These are phyloP conservation scores for Limenitis camilla DNA, from an alignment of 2,888 invertebrate genomes.

Conservation along the genomic window DNA sequence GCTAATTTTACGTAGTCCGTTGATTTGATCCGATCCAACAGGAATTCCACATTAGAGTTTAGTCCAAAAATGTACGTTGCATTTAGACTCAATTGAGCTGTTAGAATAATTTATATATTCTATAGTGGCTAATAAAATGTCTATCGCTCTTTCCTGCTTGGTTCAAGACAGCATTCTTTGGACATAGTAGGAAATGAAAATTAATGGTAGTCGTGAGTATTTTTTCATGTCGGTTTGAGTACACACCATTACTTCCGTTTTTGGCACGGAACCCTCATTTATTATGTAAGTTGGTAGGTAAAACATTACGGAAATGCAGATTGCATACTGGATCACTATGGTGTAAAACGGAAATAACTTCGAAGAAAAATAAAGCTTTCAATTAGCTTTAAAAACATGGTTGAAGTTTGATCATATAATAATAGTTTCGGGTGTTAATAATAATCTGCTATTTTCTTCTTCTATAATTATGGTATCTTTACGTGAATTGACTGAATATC, in stretches of 20 bases:
- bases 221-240: constrained; percentile 73
- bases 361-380: background rate
- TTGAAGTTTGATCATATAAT: background rate
- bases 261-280: constrained; percentile 66
- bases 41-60: constrained; percentile 13
- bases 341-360: constrained; percentile 9
- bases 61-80: constrained; percentile 12
- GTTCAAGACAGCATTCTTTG: constrained; percentile 62
- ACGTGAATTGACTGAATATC: no score
- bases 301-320: constrained; percentile 54
- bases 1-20: background rate
- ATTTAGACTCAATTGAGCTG: constrained; percentile 9
- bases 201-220: constrained; percentile 69
- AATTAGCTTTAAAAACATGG: background rate
- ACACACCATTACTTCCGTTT: constrained; percentile 70
- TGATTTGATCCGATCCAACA: constrained; percentile 1
- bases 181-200: constrained; percentile 69
- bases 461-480: no score
- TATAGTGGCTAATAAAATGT: constrained; percentile 21
- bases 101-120: constrained; percentile 17
- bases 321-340: constrained; percentile 31
- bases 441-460: no score
- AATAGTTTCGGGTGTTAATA: no score
- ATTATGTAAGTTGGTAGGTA: constrained; percentile 60
- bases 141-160: constrained; percentile 32